phyloP scores from a whole-genome alignment of 2,113 vertebrate species.

The Nycticorax nycticorax region DNA sequence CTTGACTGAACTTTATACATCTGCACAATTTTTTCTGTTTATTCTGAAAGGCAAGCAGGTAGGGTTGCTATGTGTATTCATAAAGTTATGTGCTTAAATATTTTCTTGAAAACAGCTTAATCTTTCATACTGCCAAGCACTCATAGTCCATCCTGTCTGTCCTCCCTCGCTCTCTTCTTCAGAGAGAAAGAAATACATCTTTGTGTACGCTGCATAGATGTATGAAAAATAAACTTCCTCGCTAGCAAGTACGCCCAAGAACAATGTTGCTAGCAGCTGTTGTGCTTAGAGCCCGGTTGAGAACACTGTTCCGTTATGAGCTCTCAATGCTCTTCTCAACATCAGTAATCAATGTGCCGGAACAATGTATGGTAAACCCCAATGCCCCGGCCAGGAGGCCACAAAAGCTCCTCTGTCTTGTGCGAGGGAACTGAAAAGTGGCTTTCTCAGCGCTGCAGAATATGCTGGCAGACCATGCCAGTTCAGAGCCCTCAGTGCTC shows the following conservation, averaged over 20 bases:
- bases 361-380: slow-evolving; percentile 17
- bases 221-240: slow-evolving; percentile 54
- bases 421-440: neutral
- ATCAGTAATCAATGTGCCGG: neutral
- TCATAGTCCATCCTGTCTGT: neutral
- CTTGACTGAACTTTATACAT: neutral
- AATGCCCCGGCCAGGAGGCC: neutral
- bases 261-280: slow-evolving; percentile 43
- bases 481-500: neutral
- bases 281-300: neutral
- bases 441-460: slow-evolving; percentile 20
- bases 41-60: neutral
- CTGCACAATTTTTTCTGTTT: neutral
- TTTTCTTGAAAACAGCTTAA: neutral
- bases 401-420: slow-evolving; percentile 45
- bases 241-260: neutral
- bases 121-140: neutral
- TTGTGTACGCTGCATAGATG: neutral
- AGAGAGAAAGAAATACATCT: neutral
- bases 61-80: neutral
- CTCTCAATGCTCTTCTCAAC: slow-evolving; percentile 11
- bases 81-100: neutral
- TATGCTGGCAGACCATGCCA: neutral
- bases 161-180: neutral
- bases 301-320: slow-evolving; percentile 36